phyloP scores from a whole-genome alignment of 2,888 invertebrate species.

The Cheiracanthium punctorium region DNA sequence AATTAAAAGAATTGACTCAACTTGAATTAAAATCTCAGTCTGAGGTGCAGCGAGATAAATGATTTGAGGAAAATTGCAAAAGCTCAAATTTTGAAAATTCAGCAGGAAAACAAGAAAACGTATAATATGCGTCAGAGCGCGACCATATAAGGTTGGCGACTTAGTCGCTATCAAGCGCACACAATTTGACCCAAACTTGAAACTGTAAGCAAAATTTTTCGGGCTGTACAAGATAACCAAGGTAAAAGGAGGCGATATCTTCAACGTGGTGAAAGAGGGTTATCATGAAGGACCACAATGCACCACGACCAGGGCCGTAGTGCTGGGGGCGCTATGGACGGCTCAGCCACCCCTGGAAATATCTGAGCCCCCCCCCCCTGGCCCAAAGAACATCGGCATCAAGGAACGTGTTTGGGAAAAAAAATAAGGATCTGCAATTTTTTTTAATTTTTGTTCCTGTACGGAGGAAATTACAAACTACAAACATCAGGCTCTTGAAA shows the following conservation, averaged over 20 bases:
- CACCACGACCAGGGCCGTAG: neutral
- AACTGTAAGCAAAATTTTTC: neutral
- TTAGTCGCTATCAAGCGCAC: neutral
- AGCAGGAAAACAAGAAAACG: neutral
- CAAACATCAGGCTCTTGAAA: too few relatives aligned
- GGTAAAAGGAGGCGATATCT: neutral
- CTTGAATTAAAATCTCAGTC: neutral
- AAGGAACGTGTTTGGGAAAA: too few relatives aligned
- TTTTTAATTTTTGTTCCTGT: too few relatives aligned
- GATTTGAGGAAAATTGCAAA: neutral
- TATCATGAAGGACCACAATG: neutral
- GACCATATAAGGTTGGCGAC: neutral
- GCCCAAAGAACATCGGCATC: too few relatives aligned
- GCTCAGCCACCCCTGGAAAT: too few relatives aligned
- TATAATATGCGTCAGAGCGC: neutral
- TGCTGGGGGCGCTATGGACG: too few relatives aligned
- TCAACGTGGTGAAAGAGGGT: neutral
- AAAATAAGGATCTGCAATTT: too few relatives aligned
- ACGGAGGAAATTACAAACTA: too few relatives aligned
- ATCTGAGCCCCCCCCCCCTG: too few relatives aligned
- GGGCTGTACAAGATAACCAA: neutral
- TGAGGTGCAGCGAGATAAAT: neutral
- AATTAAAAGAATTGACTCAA: neutral
- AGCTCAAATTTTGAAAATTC: neutral
- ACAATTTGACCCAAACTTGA: neutral